A percentile compares a stretch with the other conserved stretches of the same genome.
Evolutionary conservation across 2,797 vertebrate species (phyloP).

Genomic region (Alauda arvensis): DNA sequence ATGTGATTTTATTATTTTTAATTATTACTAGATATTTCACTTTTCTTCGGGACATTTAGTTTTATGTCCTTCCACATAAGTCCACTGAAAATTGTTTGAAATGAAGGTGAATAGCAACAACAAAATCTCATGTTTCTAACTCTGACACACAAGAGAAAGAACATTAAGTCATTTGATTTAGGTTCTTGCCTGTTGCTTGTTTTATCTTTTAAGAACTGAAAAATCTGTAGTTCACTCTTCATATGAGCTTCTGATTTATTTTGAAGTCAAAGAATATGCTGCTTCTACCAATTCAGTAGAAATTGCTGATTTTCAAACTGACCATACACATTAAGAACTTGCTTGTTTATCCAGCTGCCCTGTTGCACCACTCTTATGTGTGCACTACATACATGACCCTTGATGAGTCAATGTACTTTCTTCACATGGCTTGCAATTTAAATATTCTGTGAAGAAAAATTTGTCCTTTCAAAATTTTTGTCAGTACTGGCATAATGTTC

Average conservation of each 20-base stretch:
- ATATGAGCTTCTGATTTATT: not conserved
- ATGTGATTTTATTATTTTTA: not conserved
- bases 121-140: not conserved
- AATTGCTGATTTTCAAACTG: not conserved
- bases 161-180: fast-evolving
- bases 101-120: not conserved
- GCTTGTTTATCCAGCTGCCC: not conserved
- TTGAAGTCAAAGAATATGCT: not conserved
- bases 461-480: not conserved
- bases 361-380: not conserved
- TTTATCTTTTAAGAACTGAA: not conserved
- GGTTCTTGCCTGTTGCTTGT: not conserved
- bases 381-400: not conserved
- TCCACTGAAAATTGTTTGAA: not conserved
- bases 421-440: not conserved
- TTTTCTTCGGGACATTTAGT: not conserved
- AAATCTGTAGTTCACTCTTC: not conserved
- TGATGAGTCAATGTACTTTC: not conserved
- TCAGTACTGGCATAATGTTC: not conserved
- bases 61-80: not conserved
- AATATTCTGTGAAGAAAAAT: not conserved
- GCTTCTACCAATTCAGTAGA: not conserved
- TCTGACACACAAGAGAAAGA: not conserved
- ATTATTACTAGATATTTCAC: not conserved
- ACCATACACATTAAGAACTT: not conserved